Conservation (phyloP, 2,113 vertebrate genomes). For the Bufo gargarizans region DNA sequence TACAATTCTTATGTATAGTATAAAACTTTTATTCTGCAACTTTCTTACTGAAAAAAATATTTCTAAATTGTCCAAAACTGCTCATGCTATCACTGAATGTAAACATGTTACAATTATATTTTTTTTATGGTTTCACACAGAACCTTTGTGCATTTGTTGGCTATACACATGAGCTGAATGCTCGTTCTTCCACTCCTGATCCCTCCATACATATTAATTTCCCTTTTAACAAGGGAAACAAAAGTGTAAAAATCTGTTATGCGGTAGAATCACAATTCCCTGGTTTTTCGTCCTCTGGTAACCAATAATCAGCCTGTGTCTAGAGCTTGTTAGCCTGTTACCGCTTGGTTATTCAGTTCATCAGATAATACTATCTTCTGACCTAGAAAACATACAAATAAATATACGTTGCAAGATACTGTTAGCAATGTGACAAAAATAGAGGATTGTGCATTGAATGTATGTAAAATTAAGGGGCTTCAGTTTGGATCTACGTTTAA, state of each 20-base stretch:
- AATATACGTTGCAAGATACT: background rate
- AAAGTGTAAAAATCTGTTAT: background rate
- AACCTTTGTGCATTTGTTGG: too few species aligned
- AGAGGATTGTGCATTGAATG: background rate
- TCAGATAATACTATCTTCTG: slow-evolving; percentile 4
- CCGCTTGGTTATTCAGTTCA: background rate
- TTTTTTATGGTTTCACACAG: too few species aligned
- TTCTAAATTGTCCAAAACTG: too few species aligned
- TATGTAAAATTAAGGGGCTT: background rate
- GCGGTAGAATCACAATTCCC: background rate
- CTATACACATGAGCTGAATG: too few species aligned
- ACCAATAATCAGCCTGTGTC: background rate
- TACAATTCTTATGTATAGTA: too few species aligned
- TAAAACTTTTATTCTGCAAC: too few species aligned
- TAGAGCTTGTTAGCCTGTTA: background rate
- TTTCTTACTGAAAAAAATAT: too few species aligned
- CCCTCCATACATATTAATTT: background rate
- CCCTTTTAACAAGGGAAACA: background rate
- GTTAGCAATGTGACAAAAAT: background rate
- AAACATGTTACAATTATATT: too few species aligned
- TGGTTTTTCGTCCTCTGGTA: background rate
- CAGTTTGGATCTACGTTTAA: background rate
- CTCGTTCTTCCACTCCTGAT: background rate
- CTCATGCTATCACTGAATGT: too few species aligned
- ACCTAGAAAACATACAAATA: slow-evolving; percentile 6